Conservation (phyloP, 1,140 invertebrate species). For the Ostrea denselamellosa region DNA sequence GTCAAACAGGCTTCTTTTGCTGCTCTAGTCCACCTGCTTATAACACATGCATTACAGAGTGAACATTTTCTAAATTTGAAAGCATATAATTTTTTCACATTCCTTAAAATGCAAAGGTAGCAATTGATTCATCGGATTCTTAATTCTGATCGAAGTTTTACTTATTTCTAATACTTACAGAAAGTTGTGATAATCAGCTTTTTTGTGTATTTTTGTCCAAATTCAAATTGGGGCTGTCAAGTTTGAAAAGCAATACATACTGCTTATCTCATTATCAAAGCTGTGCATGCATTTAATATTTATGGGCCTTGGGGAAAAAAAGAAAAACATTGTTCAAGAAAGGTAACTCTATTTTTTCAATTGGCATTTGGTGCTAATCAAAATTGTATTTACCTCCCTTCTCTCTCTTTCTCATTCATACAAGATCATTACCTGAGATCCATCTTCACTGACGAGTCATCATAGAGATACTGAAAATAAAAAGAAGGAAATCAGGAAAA, state of each 20-base stretch:
- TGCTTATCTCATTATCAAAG: background rate
- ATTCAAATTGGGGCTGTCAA: background rate
- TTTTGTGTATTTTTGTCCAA: too few relatives aligned
- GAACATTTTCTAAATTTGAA: too few relatives aligned
- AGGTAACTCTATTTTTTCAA: background rate
- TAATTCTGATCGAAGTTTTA: too few relatives aligned
- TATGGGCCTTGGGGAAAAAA: background rate
- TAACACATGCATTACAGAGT: too few relatives aligned
- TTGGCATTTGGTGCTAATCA: background rate
- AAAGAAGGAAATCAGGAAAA: background rate
- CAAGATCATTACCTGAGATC: conserved; percentile 7
- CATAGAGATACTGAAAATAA: conserved; percentile 21
- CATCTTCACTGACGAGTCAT: conserved; percentile 31
- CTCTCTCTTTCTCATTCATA: background rate
- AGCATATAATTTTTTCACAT: too few relatives aligned
- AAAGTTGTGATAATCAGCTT: too few relatives aligned
- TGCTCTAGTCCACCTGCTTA: too few relatives aligned
- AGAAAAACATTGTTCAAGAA: background rate
- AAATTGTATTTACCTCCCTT: background rate
- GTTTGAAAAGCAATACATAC: background rate
- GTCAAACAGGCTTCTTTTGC: too few relatives aligned
- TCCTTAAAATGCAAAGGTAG: too few relatives aligned
- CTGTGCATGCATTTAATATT: background rate
- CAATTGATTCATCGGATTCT: too few relatives aligned
- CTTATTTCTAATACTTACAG: too few relatives aligned